phyloP scores from a whole-genome alignment of 2,888 invertebrate genomes.

The Aspidiotus rigidus region DNA sequence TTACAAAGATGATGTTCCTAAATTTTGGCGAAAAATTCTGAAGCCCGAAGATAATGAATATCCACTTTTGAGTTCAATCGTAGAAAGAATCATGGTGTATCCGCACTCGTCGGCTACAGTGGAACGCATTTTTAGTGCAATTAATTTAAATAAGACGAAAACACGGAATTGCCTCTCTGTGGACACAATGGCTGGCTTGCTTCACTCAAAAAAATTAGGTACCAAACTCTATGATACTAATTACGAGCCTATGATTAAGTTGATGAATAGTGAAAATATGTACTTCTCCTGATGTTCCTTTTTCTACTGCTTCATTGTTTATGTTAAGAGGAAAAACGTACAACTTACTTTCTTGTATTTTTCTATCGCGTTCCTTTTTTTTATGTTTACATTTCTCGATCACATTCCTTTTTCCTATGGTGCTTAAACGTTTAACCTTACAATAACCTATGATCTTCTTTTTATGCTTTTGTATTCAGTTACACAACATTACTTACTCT shows the following conservation, averaged over 20 bases:
- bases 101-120: conserved; percentile 15
- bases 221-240: conserved; percentile 11
- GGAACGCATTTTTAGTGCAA: conserved; percentile 13
- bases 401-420: conserved; percentile 13
- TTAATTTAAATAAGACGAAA: conserved; percentile 9
- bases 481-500: conserved; percentile 12
- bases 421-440: conserved; percentile 12
- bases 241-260: conserved; percentile 14
- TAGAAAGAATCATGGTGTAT: conserved; percentile 10
- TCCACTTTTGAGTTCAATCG: conserved; percentile 14
- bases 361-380: conserved; percentile 7
- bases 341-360: conserved; percentile 14
- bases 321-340: conserved; percentile 11
- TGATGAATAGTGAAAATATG: conserved; percentile 14
- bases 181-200: conserved; percentile 6
- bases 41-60: conserved; percentile 13
- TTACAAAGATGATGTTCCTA: conserved; percentile 12
- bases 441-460: conserved; percentile 7
- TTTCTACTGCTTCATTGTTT: conserved; percentile 15
- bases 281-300: conserved; percentile 8
- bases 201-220: conserved; percentile 15
- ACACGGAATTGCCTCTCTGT: conserved; percentile 12
- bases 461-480: conserved; percentile 11
- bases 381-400: conserved; percentile 14
- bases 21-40: conserved; percentile 15